Evolutionary conservation across 2,888 invertebrate genomes (phyloP).

Genomic region (Scaptomyza caliginosa): DNA sequence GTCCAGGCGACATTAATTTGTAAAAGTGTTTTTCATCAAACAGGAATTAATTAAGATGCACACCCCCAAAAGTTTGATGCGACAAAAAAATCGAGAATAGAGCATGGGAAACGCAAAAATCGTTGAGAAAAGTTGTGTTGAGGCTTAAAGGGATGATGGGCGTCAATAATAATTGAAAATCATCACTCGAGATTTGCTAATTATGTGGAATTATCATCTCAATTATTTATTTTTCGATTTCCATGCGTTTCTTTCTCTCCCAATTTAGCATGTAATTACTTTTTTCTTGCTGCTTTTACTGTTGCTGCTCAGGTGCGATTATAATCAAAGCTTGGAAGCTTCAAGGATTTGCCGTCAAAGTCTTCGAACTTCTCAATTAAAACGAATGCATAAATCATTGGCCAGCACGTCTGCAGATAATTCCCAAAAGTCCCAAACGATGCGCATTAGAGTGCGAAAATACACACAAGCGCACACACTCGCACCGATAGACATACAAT

Average conservation of each 20-base stretch:
- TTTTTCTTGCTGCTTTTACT: constrained; percentile 31
- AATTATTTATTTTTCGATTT: constrained; percentile 78
- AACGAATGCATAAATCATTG: constrained; percentile 79
- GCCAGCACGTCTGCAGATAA: constrained; percentile 76
- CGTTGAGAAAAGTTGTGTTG: constrained; percentile 35
- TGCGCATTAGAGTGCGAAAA: constrained; percentile 72
- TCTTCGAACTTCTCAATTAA: constrained; percentile 80
- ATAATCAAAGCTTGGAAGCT: constrained; percentile 78
- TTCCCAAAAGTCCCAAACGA: constrained; percentile 69
- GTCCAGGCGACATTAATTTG: constrained; percentile 67
- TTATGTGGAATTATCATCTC: constrained; percentile 80
- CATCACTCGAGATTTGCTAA: constrained; percentile 80
- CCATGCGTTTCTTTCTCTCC: constrained; percentile 42
- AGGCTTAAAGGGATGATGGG: constrained; percentile 7
- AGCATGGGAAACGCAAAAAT: constrained; percentile 20
- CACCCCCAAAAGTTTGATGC: constrained; percentile 37
- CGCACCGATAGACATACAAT: constrained; percentile 6
- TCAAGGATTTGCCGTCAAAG: constrained; percentile 76
- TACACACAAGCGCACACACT: constrained; percentile 6
- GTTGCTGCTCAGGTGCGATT: constrained; percentile 71
- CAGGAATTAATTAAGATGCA: constrained; percentile 83
- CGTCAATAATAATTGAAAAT: constrained; percentile 74
- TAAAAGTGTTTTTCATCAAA: constrained; percentile 82
- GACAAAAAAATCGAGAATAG: constrained; percentile 3
- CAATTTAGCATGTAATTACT: constrained; percentile 64